Percentiles rank a stretch among this genome's conserved stretches.
Conservation (phyloP, 2,113 vertebrate genomes). For the Sardina pilchardus region DNA sequence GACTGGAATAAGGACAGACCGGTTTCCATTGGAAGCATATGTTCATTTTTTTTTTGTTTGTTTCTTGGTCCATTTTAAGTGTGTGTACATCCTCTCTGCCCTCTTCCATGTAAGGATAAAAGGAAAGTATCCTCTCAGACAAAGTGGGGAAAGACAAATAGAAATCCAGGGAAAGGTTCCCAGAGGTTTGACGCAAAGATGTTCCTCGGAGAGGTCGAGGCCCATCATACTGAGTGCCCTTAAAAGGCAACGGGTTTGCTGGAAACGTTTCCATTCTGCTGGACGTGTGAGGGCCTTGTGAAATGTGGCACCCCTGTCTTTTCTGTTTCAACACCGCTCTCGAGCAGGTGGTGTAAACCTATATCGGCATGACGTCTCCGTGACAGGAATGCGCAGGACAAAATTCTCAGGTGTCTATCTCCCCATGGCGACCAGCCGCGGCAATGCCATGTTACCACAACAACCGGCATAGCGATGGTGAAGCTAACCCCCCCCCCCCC, state of each 20-base stretch:
- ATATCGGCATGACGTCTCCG: background rate
- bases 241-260: background rate
- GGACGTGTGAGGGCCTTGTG: constrained; percentile 30
- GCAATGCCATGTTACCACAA: constrained; percentile 17
- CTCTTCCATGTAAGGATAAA: background rate
- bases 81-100: background rate
- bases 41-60: background rate
- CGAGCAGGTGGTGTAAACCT: constrained; percentile 38
- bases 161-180: background rate
- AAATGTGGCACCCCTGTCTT: constrained; percentile 43
- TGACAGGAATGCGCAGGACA: constrained; percentile 35
- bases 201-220: background rate
- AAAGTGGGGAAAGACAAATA: background rate
- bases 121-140: background rate
- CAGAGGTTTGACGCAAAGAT: background rate
- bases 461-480: constrained; percentile 26
- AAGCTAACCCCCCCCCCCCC: background rate
- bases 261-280: constrained; percentile 25
- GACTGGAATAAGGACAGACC: background rate
- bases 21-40: background rate
- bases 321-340: constrained; percentile 29
- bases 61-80: background rate
- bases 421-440: constrained; percentile 32
- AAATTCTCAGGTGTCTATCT: constrained; percentile 37
- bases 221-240: background rate